Percentiles rank a stretch among this genome's conserved stretches.
phyloP scores from a whole-genome alignment of 2,797 vertebrate species.

The Danio kyathit region DNA sequence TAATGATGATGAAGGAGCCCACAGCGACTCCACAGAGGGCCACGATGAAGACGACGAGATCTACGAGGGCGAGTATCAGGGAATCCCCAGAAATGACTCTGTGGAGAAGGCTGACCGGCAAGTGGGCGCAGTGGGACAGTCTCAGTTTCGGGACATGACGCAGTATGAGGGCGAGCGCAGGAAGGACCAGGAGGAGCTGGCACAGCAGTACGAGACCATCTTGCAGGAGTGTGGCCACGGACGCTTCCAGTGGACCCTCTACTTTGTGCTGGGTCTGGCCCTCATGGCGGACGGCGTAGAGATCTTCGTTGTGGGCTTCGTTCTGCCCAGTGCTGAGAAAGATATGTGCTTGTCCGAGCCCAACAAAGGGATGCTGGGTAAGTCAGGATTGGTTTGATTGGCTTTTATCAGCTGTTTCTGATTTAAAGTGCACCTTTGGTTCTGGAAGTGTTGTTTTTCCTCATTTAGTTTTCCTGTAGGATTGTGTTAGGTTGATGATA shows the following conservation, averaged over 20 bases:
- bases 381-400: conserved; percentile 64
- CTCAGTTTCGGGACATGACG: conserved; percentile 81
- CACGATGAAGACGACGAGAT: conserved; percentile 98
- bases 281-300: conserved; percentile 97
- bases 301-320: conserved; percentile 97
- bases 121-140: conserved; percentile 65
- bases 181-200: conserved; percentile 93
- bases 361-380: conserved; percentile 98
- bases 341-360: conserved; percentile 98
- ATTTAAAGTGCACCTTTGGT: background rate
- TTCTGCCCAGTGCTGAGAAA: conserved; percentile 95
- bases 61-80: conserved; percentile 98
- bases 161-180: conserved; percentile 85
- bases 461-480: background rate
- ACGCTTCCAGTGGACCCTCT: conserved; percentile 97
- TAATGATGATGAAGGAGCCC: conserved; percentile 89
- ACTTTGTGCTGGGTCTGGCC: conserved; percentile 94
- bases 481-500: too few species aligned
- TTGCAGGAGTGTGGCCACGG: conserved; percentile 96
- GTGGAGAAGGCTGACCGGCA: conserved; percentile 77
- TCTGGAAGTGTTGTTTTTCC: background rate
- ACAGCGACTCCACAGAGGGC: conserved; percentile 96
- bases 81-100: conserved; percentile 91
- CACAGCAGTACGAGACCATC: conserved; percentile 95
- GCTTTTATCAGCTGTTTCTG: background rate